These are phyloP conservation scores for Apostichopus parvimensis DNA, from an alignment of 35 echinoderm and acorn worm species.

Conservation along the genomic window DNA sequence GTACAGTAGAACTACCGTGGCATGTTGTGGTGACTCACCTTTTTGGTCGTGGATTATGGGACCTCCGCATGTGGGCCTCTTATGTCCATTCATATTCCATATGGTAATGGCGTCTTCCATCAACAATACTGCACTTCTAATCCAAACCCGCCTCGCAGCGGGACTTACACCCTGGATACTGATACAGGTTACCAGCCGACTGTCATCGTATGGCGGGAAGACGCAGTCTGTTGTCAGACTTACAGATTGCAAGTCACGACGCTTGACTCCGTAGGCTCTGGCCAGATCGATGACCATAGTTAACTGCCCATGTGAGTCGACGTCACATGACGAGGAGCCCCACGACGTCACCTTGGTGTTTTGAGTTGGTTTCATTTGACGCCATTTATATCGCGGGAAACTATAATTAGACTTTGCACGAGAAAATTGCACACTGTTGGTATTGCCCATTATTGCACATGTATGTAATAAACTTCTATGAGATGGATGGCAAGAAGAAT, in stretches of 20 bases:
- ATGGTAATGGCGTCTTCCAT: constrained; percentile 77
- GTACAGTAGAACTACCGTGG: no score
- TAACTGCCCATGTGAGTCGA: constrained; percentile 59
- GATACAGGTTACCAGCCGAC: constrained; percentile 75
- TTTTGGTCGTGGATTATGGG: constrained; percentile 51
- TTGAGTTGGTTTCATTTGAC: constrained; percentile 26
- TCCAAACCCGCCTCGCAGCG: constrained; percentile 49
- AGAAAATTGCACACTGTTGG: constrained; percentile 49
- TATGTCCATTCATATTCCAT: constrained; percentile 78
- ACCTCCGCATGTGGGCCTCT: constrained; percentile 58
- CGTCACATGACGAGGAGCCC: neutral
- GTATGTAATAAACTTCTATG: neutral
- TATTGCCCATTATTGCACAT: constrained; percentile 62
- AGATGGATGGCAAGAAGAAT: neutral
- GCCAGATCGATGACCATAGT: constrained; percentile 79
- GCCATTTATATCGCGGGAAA: constrained; percentile 59
- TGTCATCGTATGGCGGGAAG: constrained; percentile 85
- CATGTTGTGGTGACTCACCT: neutral
- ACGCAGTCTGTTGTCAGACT: constrained; percentile 74
- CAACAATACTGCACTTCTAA: constrained; percentile 57
- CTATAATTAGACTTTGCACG: constrained; percentile 55
- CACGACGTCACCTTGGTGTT: constrained; percentile 6
- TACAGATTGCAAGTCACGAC: constrained; percentile 54
- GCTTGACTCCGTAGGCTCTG: constrained; percentile 60
- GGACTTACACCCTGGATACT: constrained; percentile 57